Conservation (phyloP, 2,113 vertebrate genomes). For the Trogon surrucura region DNA sequence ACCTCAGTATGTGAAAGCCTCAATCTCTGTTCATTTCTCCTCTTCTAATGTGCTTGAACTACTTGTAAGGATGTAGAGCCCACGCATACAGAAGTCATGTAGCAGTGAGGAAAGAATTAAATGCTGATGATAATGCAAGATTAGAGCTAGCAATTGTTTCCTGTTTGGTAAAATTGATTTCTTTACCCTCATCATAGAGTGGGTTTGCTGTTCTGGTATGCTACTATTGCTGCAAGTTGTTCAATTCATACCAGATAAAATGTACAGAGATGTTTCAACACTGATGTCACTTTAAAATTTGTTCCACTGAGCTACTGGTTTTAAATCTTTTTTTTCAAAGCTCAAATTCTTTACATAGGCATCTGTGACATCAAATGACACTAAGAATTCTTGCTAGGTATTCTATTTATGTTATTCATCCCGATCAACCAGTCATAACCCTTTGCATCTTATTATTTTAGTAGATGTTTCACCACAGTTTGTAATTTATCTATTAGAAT, state of each 20-base stretch:
- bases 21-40: rapidly evolving
- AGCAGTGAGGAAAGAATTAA: not conserved
- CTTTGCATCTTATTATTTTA: not conserved
- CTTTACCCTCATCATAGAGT: not conserved
- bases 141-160: not conserved
- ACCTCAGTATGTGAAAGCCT: not conserved
- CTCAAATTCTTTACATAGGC: not conserved
- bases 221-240: not conserved
- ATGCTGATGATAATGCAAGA: not conserved
- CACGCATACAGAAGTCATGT: not conserved
- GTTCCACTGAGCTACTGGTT: not conserved
- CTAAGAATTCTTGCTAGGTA: not conserved
- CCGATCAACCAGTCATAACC: not conserved
- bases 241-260: conserved; percentile 2
- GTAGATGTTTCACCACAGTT: not conserved
- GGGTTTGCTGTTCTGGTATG: not conserved
- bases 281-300: not conserved
- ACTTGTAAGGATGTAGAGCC: not conserved
- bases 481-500: not conserved
- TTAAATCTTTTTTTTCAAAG: not conserved
- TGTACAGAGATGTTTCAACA: not conserved
- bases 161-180: not conserved
- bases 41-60: not conserved
- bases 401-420: not conserved
- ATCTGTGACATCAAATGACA: not conserved